Conservation (phyloP, 2,888 invertebrate species). For the Bursaphelenchus okinawaensis region DNA sequence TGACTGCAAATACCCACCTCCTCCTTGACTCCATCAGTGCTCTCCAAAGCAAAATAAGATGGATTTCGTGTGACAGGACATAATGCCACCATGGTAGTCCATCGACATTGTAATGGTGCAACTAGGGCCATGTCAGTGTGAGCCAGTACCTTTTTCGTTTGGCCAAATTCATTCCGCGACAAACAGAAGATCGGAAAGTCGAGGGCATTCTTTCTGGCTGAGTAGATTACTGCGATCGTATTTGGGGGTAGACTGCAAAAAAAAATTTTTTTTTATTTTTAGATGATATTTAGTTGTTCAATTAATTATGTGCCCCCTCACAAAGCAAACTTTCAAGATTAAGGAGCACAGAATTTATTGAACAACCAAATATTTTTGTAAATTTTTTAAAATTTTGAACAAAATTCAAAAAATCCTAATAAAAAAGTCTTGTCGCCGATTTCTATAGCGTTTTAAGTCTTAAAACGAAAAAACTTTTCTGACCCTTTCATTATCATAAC, state of each 20-base stretch:
- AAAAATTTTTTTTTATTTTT: too few species aligned
- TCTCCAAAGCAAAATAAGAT: conserved; percentile 4
- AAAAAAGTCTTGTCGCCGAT: background rate
- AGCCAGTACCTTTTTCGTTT: background rate
- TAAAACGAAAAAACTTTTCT: background rate
- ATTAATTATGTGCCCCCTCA: too few species aligned
- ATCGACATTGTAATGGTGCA: conserved; percentile 16
- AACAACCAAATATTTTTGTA: too few species aligned
- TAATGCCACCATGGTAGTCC: conserved; percentile 18
- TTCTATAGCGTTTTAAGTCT: too few species aligned
- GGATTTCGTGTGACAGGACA: conserved; percentile 14
- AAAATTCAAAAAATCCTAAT: too few species aligned
- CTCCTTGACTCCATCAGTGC: conserved; percentile 14
- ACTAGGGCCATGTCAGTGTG: conserved; percentile 15
- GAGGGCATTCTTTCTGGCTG: conserved; percentile 12
- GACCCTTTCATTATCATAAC: background rate
- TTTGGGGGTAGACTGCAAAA: conserved; percentile 12
- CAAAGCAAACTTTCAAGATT: too few species aligned
- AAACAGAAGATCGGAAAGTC: conserved; percentile 16
- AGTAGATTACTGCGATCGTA: conserved; percentile 18
- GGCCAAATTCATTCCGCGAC: conserved; percentile 14
- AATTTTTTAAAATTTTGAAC: too few species aligned
- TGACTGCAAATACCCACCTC: conserved; percentile 9
- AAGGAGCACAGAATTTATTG: too few species aligned
- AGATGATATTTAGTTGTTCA: too few species aligned